Evolutionary conservation across 2,888 invertebrate genomes (phyloP).

Genomic region (Blomia tropicalis): DNA sequence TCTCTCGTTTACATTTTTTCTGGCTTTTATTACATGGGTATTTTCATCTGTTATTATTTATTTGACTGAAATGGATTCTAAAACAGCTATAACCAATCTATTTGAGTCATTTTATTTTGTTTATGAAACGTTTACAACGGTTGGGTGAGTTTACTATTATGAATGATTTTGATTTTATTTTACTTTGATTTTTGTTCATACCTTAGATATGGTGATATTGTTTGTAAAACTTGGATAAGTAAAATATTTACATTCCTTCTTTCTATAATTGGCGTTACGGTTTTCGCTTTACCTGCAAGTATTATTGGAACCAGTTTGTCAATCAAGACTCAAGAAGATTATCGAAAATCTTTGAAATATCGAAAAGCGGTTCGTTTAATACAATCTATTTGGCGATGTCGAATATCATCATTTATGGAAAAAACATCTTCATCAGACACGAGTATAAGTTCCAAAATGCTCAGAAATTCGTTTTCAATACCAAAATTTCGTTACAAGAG

Average conservation of each 20-base stretch:
- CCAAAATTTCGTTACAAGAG: no score
- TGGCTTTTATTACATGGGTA: not conserved
- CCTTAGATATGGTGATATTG: not conserved
- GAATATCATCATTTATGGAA: not conserved
- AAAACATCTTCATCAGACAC: not conserved
- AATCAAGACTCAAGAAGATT: not conserved
- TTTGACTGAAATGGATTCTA: not conserved
- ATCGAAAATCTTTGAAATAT: not conserved
- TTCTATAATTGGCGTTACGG: not conserved
- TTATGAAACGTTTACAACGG: not conserved
- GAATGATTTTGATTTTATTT: no score
- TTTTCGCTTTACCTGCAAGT: not conserved
- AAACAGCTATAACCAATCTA: not conserved
- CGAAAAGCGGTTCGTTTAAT: conserved; percentile 5
- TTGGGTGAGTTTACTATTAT: not conserved
- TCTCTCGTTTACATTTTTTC: not conserved
- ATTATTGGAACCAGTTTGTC: conserved; percentile 2
- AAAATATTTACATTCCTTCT: not conserved
- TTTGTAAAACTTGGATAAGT: not conserved
- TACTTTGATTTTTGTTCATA: no score
- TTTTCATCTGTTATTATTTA: not conserved
- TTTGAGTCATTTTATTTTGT: not conserved
- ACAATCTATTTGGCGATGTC: conserved; percentile 8
- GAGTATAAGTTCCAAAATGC: not conserved
- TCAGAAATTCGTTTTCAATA: not conserved